Evolutionary conservation across 2,113 vertebrate genomes (phyloP), one percentile per base, ranked within the genome.

Genomic region (Climacteris rufus): DNA sequence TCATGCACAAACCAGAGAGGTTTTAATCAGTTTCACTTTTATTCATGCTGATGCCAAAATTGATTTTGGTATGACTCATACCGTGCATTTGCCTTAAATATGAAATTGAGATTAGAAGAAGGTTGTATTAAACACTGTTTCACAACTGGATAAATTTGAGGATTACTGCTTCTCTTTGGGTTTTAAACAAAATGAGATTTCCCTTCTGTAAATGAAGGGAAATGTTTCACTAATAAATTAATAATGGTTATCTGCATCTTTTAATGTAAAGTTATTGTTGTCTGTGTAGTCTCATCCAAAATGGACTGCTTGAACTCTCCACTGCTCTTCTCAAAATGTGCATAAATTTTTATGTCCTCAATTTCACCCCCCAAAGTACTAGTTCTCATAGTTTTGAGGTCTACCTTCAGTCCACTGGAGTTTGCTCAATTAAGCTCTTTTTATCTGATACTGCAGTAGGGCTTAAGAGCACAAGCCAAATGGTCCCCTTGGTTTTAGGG

Each of bases 51-150:
- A 87, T 53, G 70, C 69, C 53, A 76, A 75, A 95, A 94, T 68
- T 93, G 39, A 93, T 94, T 95, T 84, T 45, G 69, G 11, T 68
- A 27, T 95, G 89, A 95, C 81, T 97, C 93, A 95, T 53, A 44
- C 35, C 0, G 1, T 94, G 69, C 74, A 53, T 84, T 95, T 95
- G 65, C 81, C 50, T 96, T 93, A 93, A 90, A 87, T 80, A 71
- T 37, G 50, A 90, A 93, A 91, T 49, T 65, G 63, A 90, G 70
- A 86, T 95, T 83, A 90, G 75, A 64, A 65, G 87, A 68, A 61
- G 42, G 45, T 87, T 93, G n/a, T 89, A 71, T 90, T 90, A 83
- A 95, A 63, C 37, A 44, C 40, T 76, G 52, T 83, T 92, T 92
- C 77, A 84, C 47, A 84, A 77, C 69, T 75, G 69, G 69, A 84